Conservation (phyloP, 2,888 invertebrate species). For the Pyrrhia umbra region DNA sequence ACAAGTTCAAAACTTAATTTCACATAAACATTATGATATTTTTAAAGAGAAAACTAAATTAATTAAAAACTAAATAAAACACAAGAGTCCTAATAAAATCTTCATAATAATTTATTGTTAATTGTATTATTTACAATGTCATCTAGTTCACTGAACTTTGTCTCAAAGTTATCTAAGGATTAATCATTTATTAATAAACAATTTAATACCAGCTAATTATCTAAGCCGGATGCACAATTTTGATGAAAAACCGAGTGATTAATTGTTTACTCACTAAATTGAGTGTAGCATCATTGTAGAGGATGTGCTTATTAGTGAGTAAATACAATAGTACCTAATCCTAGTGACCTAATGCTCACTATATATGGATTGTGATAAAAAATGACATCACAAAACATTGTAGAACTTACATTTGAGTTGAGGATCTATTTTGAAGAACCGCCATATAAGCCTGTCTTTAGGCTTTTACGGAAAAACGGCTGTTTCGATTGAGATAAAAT, state of each 20-base stretch:
- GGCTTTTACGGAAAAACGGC: not conserved
- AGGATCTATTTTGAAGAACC: not conserved
- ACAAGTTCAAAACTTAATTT: no score
- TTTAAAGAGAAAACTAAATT: not conserved
- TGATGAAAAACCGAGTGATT: conserved; percentile 40
- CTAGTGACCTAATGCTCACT: conserved; percentile 22
- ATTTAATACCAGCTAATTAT: conserved; percentile 8
- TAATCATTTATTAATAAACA: not conserved
- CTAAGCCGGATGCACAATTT: conserved; percentile 29
- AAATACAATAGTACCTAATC: conserved; percentile 25
- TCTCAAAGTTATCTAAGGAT: not conserved
- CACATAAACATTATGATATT: not conserved
- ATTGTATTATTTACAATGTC: not conserved
- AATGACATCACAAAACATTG: not conserved
- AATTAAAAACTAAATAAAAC: not conserved
- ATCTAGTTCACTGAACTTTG: conserved; percentile 8
- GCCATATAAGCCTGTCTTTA: not conserved
- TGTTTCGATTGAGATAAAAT: no score
- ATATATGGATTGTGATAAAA: conserved; percentile 8
- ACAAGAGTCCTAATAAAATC: not conserved
- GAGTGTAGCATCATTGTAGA: conserved; percentile 35
- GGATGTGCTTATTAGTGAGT: conserved; percentile 34
- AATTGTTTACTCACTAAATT: conserved; percentile 34
- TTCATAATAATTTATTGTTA: not conserved
- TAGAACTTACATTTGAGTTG: not conserved